Percentiles rank a stretch among this genome's conserved stretches.
phyloP scores from a whole-genome alignment of 2,797 vertebrate genomes.

The Pipistrellus nathusii region DNA sequence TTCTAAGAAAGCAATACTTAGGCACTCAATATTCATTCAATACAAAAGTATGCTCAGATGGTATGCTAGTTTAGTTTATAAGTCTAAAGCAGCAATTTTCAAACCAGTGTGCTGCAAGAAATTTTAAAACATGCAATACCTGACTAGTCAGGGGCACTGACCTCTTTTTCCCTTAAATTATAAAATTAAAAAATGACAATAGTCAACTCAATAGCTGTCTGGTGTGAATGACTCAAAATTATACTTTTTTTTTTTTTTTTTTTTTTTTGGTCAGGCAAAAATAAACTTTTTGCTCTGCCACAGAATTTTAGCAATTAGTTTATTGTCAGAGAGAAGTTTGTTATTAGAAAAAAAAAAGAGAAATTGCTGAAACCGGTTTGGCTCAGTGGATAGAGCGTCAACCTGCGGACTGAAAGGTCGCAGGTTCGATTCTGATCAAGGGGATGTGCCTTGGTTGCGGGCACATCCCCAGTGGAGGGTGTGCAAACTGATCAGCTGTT shows the following conservation, averaged over 20 bases:
- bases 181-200: neutral
- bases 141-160: neutral
- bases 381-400: too few relatives aligned
- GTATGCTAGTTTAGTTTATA: neutral
- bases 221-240: neutral
- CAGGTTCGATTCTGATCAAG: too few relatives aligned
- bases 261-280: neutral
- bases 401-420: too few relatives aligned
- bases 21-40: neutral
- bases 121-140: neutral
- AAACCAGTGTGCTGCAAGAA: neutral
- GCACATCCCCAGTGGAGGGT: too few relatives aligned
- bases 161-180: neutral
- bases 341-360: neutral
- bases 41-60: neutral
- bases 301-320: neutral
- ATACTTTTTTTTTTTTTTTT: neutral
- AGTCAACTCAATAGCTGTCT: neutral
- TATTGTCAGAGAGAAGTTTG: too few relatives aligned
- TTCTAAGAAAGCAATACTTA: constrained; percentile 48
- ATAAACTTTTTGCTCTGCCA: neutral
- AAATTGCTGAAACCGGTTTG: neutral
- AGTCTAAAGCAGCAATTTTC: neutral
- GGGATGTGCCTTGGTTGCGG: too few relatives aligned
- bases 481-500: too few relatives aligned